A percentile compares a stretch with the other conserved stretches of the same genome.
phyloP scores from a whole-genome alignment of 1,140 invertebrate genomes.

The Chrysopa pallens region DNA sequence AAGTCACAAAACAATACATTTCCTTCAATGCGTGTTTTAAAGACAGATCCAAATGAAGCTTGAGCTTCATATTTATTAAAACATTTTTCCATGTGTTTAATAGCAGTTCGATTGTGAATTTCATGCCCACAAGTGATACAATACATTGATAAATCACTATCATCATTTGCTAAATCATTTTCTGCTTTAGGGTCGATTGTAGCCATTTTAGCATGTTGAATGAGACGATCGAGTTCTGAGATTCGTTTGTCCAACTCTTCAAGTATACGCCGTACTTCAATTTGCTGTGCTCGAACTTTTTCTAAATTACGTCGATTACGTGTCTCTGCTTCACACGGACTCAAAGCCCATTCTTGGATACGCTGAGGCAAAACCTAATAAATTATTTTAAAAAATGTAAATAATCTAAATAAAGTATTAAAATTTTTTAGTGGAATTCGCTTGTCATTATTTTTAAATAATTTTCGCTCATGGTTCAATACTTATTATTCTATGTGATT shows the following conservation, averaged over 20 bases:
- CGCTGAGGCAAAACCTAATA: slow-evolving; percentile 73
- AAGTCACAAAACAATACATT: slow-evolving; percentile 97
- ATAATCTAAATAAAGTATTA: neutral
- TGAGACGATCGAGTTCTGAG: slow-evolving; percentile 60
- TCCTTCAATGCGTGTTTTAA: slow-evolving; percentile 85
- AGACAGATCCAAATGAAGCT: slow-evolving; percentile 88
- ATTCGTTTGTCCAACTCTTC: slow-evolving; percentile 61
- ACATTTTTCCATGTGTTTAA: slow-evolving; percentile 91
- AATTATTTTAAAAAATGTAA: slow-evolving; percentile 1
- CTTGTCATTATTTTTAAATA: too few relatives aligned
- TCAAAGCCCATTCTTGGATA: slow-evolving; percentile 89
- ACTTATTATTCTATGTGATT: too few relatives aligned
- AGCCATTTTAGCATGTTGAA: slow-evolving; percentile 54
- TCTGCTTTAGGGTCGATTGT: slow-evolving; percentile 41
- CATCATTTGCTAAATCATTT: slow-evolving; percentile 43
- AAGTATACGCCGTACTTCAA: slow-evolving; percentile 53
- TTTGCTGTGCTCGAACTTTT: slow-evolving; percentile 58
- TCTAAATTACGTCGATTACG: slow-evolving; percentile 70
- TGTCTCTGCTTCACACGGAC: slow-evolving; percentile 73
- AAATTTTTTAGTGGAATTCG: neutral
- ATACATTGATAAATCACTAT: slow-evolving; percentile 74
- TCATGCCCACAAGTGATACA: slow-evolving; percentile 95
- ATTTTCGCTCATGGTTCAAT: too few relatives aligned
- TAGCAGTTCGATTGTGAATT: slow-evolving; percentile 68
- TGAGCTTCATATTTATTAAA: slow-evolving; percentile 94